Evolutionary conservation across 2,113 vertebrate genomes (phyloP).

Genomic region (Varanus salvator): DNA sequence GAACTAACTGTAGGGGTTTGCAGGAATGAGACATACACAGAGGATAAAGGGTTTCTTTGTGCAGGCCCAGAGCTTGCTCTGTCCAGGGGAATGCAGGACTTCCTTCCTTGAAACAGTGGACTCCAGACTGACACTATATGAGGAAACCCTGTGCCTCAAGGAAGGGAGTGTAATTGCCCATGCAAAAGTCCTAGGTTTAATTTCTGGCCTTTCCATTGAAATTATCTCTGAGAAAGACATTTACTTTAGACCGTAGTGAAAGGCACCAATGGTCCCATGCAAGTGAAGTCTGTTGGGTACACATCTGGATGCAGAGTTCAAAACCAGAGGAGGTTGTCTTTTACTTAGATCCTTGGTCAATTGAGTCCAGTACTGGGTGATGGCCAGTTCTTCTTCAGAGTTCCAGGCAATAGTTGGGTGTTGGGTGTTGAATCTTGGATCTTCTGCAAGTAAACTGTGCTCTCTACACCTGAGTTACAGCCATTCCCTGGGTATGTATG

Average conservation of each 20-base stretch:
- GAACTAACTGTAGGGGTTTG: neutral
- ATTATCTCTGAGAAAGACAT: neutral
- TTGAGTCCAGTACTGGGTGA: too few species aligned
- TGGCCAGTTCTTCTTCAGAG: too few species aligned
- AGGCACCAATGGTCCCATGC: too few species aligned
- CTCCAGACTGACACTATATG: neutral
- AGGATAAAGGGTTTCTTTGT: slow-evolving; percentile 4
- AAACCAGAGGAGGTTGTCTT: too few species aligned
- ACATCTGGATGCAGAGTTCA: too few species aligned
- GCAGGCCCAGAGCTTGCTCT: neutral
- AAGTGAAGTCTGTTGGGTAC: too few species aligned
- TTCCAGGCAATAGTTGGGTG: too few species aligned
- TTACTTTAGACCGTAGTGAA: neutral
- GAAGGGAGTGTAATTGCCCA: neutral
- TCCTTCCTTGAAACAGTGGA: neutral
- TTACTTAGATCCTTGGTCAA: too few species aligned
- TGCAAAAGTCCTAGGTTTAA: neutral
- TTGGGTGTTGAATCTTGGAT: too few species aligned
- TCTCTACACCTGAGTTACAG: too few species aligned
- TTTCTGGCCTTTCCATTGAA: neutral
- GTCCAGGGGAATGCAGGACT: neutral
- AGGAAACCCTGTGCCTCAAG: neutral
- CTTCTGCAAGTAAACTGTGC: too few species aligned
- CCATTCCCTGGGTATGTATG: too few species aligned
- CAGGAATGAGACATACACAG: neutral